Base-by-base conservation (phyloP, 1,140 invertebrate genomes). In the Archegozetes longisetosus region DNA sequence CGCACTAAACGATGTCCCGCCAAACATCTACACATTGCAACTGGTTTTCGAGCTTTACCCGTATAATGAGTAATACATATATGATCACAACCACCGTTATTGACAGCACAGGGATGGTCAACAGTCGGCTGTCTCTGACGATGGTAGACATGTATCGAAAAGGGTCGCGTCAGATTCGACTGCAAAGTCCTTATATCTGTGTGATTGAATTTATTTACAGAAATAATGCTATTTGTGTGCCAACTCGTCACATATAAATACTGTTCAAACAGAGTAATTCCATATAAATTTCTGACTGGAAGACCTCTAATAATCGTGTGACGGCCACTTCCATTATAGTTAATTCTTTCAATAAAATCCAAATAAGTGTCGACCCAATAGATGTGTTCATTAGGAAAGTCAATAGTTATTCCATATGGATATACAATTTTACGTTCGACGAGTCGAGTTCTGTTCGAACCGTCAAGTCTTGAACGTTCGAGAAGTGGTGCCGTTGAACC, bases 231-330 rank as follows among this genome's bases (percentile, higher is more conserved):
- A n/a, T n/a, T n/a, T n/a, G n/a, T n/a, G n/a, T n/a, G n/a, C n/a
- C n/a, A n/a, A n/a, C n/a, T n/a, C n/a, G n/a, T n/a, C n/a, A n/a
- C n/a, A n/a, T n/a, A n/a, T n/a, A n/a, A n/a, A n/a, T 57, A 14
- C n/a, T 24, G 17, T 27, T 57, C 29, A 20, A 57, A 57, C 3
- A 57, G 2, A 51, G 40, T 46, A 51, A 57, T n/a, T 17, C 28
- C 25, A n/a, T n/a, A 17, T n/a, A 57, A 25, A 2, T 12, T 9
- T 14, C 9, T 14, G 12, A 6, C n/a, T 12, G 28, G 28, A 22
- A 22, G 3, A n/a, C 13, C 17, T 57, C 90, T 86, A 0, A 93
- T 82, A 14, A 95, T 83, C 0, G 84, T 79, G 47, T 80, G 78
- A 0, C 84, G 75, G 60, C 82, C 78, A 0, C 85, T 87, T 2